These are phyloP conservation scores for Tyrophagus putrescentiae DNA, from an alignment of 1,140 invertebrate species.

Conservation along the genomic window DNA sequence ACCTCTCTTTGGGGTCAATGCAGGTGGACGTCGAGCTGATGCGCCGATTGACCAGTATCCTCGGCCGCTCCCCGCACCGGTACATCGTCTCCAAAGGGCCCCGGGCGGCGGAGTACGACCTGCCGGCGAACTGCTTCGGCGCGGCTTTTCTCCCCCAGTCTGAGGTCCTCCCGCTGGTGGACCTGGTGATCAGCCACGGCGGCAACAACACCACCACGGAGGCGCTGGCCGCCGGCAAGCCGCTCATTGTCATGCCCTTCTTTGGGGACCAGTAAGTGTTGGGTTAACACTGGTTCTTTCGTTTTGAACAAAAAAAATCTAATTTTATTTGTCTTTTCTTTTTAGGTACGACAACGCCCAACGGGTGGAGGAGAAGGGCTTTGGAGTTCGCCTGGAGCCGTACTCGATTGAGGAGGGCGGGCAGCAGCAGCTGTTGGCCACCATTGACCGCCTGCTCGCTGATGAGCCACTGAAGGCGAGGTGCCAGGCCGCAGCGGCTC, in stretches of 20 bases:
- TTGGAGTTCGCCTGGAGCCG: too few relatives aligned
- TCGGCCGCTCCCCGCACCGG: background rate
- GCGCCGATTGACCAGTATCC: background rate
- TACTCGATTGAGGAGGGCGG: too few relatives aligned
- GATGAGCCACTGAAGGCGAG: too few relatives aligned
- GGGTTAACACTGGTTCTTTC: too few relatives aligned
- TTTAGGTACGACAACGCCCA: too few relatives aligned
- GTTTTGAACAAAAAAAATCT: too few relatives aligned
- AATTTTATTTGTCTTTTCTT: too few relatives aligned
- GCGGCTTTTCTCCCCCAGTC: conserved; percentile 7
- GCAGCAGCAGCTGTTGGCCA: too few relatives aligned
- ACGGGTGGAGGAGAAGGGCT: too few relatives aligned
- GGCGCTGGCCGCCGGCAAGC: background rate
- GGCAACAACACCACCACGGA: conserved; percentile 22
- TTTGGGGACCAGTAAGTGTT: conserved; percentile 22
- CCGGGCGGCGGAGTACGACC: background rate
- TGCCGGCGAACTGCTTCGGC: conserved; percentile 24
- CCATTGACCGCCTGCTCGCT: too few relatives aligned
- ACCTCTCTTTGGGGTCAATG: background rate
- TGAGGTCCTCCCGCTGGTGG: conserved; percentile 13
- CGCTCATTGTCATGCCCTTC: conserved; percentile 18
- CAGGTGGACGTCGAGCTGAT: background rate
- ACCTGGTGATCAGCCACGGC: conserved; percentile 17
- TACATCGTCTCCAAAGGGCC: conserved; percentile 13
- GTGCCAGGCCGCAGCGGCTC: too few relatives aligned